A percentile compares a stretch with the other conserved stretches of the same genome.
Conservation (phyloP, 1,140 invertebrate genomes). For the Camponotus vicinus region DNA sequence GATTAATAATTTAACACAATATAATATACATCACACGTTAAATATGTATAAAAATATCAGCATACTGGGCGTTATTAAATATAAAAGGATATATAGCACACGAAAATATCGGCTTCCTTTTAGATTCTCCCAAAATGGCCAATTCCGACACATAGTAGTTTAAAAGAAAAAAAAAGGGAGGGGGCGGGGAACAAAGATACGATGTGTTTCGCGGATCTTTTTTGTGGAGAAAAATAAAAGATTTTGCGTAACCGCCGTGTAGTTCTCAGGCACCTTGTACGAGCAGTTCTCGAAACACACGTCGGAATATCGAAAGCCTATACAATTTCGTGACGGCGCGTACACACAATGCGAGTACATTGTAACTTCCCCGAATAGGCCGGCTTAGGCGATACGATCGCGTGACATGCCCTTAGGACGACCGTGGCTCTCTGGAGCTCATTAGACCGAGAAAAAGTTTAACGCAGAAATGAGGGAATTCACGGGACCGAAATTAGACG, state of each 20-base stretch:
- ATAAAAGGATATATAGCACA: neutral
- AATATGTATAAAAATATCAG: no score
- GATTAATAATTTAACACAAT: neutral
- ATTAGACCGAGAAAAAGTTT: conserved; percentile 59
- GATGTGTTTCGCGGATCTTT: conserved; percentile 3
- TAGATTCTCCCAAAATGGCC: conserved; percentile 16
- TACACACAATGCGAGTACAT: conserved; percentile 41
- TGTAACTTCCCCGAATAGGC: conserved; percentile 50
- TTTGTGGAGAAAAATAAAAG: conserved; percentile 21
- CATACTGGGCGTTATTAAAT: neutral
- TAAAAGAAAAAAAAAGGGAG: no score
- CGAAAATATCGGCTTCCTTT: neutral
- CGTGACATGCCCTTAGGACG: conserved; percentile 52
- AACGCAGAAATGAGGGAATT: conserved; percentile 46
- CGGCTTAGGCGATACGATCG: conserved; percentile 50
- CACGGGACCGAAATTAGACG: conserved; percentile 45
- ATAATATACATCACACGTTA: neutral
- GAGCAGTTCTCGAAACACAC: conserved; percentile 29
- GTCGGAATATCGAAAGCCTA: conserved; percentile 28
- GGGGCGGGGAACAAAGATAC: neutral
- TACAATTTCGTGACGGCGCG: conserved; percentile 29
- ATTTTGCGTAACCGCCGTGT: conserved; percentile 38
- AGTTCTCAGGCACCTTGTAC: conserved; percentile 12
- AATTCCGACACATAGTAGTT: conserved; percentile 18
- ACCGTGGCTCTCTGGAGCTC: conserved; percentile 28